A percentile compares a stretch with the other conserved stretches of the same genome.
These are phyloP conservation scores for Barnardius zonarius DNA, from an alignment of 2,113 vertebrate species.

Conservation along the genomic window DNA sequence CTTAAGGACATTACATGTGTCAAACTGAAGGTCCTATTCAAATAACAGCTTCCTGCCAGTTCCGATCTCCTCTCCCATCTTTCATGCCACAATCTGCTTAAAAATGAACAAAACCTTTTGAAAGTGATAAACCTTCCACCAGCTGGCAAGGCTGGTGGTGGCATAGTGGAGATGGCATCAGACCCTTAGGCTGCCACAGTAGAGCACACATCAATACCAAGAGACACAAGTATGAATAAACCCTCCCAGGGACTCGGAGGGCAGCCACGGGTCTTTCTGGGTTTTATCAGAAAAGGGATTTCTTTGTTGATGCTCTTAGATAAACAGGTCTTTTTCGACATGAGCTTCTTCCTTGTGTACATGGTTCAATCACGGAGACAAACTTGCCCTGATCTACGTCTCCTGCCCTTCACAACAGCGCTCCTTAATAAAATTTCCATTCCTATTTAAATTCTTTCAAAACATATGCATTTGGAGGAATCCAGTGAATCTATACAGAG, in stretches of 20 bases:
- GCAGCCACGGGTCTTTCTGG: not conserved
- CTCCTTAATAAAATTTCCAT: not conserved
- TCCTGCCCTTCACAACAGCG: not conserved
- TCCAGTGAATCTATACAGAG: not conserved
- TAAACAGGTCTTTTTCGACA: not conserved
- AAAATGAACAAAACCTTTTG: slow-evolving; percentile 51
- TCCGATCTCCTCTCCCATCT: slow-evolving; percentile 53
- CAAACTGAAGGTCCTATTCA: slow-evolving; percentile 71
- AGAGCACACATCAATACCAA: not conserved
- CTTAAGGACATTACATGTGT: slow-evolving; percentile 61
- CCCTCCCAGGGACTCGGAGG: not conserved
- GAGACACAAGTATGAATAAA: not conserved
- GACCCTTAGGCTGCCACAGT: not conserved
- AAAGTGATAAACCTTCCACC: slow-evolving; percentile 26
- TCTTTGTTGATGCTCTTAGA: not conserved
- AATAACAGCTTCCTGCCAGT: slow-evolving; percentile 67
- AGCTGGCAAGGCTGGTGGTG: not conserved
- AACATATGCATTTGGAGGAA: not conserved
- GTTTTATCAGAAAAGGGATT: not conserved
- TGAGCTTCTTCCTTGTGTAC: not conserved
- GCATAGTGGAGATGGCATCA: not conserved
- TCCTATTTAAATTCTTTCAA: not conserved
- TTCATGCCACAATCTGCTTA: slow-evolving; percentile 67
- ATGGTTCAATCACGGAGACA: not conserved
- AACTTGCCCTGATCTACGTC: not conserved